Evolutionary conservation across 2,888 invertebrate genomes (phyloP).

Genomic region (Zele albiditarsus): DNA sequence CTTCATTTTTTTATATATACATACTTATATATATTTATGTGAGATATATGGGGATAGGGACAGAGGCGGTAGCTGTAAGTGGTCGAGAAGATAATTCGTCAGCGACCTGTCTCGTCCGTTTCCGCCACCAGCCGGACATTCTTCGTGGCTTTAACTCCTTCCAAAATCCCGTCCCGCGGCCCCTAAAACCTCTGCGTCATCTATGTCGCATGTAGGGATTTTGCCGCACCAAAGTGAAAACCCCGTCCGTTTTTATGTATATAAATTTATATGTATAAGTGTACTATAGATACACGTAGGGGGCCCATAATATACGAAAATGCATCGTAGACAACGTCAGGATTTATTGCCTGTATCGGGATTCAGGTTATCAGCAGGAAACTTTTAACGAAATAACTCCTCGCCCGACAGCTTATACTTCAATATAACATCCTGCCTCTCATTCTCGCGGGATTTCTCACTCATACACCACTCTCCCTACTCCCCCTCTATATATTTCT

Average conservation of each 20-base stretch:
- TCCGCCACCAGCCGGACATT: conserved; percentile 55
- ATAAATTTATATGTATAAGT: conserved; percentile 24
- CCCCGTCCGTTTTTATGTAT: conserved; percentile 22
- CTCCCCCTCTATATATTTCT: neutral
- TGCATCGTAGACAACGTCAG: conserved; percentile 52
- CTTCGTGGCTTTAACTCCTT: conserved; percentile 47
- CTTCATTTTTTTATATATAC: neutral
- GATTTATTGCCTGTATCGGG: conserved; percentile 55
- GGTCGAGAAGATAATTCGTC: conserved; percentile 55
- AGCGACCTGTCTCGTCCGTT: conserved; percentile 52
- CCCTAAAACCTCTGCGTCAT: conserved; percentile 30
- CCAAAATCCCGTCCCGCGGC: conserved; percentile 23
- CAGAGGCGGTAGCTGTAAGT: conserved; percentile 47
- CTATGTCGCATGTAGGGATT: conserved; percentile 23
- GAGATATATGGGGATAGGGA: conserved; percentile 35
- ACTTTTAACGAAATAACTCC: conserved; percentile 56
- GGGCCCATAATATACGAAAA: conserved; percentile 39
- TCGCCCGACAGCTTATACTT: conserved; percentile 45
- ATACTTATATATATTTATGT: neutral
- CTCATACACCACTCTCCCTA: neutral
- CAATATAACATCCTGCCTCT: conserved; percentile 36
- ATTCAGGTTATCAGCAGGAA: conserved; percentile 55
- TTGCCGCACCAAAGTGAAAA: conserved; percentile 15
- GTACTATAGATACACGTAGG: conserved; percentile 12
- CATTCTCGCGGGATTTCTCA: neutral